phyloP scores from a whole-genome alignment of 1,140 invertebrate species.

The Phenacoccus solenopsis region DNA sequence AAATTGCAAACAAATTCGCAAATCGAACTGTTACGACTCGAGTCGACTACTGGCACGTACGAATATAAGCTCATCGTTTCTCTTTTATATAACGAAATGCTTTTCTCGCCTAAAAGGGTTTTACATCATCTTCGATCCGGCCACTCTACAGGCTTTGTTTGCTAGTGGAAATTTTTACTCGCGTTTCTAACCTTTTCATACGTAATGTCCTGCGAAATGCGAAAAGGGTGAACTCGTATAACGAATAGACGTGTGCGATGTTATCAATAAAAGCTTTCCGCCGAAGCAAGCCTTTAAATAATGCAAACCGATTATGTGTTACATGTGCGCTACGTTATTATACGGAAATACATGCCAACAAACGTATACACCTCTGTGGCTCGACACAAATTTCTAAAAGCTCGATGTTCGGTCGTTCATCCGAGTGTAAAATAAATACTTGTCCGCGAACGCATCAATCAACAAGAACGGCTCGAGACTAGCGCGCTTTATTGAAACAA shows the following conservation, averaged over 20 bases:
- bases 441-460: background rate
- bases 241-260: background rate
- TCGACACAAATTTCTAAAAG: background rate
- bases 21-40: too few species aligned
- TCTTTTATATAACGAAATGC: too few species aligned
- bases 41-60: too few species aligned
- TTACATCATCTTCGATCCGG: too few species aligned
- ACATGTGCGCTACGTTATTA: too few species aligned
- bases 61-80: too few species aligned
- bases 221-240: background rate
- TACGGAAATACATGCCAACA: background rate
- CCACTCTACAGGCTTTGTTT: too few species aligned
- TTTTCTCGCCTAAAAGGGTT: too few species aligned
- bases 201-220: too few species aligned
- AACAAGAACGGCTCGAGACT: background rate
- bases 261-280: background rate
- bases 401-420: background rate
- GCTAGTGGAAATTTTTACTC: too few species aligned
- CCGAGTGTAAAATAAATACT: background rate
- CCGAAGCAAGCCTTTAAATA: background rate
- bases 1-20: too few species aligned
- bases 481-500: background rate
- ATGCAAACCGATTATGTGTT: background rate
- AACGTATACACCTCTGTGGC: background rate
- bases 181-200: too few species aligned